phyloP scores from a whole-genome alignment of 2,888 invertebrate species.

The Ormyrus rosae region DNA sequence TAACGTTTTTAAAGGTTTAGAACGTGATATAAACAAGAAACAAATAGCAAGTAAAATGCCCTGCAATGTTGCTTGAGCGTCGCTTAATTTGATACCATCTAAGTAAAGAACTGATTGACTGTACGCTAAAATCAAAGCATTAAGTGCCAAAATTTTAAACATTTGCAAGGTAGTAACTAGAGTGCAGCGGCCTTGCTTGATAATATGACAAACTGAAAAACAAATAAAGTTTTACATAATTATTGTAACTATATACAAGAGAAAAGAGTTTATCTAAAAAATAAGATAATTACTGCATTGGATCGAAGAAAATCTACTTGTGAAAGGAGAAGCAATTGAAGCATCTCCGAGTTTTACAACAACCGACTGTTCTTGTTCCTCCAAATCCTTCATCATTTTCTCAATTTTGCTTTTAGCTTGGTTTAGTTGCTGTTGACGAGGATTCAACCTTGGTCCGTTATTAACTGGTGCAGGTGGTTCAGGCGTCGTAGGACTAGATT shows the following conservation, averaged over 20 bases:
- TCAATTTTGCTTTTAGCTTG: constrained; percentile 78
- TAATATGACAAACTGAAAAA: constrained; percentile 95
- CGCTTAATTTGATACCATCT: constrained; percentile 98
- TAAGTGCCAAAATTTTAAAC: constrained; percentile 99
- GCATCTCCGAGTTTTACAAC: constrained; percentile 98
- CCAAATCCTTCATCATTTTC: constrained; percentile 88
- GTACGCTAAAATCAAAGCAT: constrained; percentile 98
- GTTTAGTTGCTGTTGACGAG: constrained; percentile 64
- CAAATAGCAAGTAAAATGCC: constrained; percentile 96
- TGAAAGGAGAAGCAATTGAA: constrained; percentile 99
- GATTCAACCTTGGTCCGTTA: constrained; percentile 60
- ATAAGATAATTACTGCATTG: constrained; percentile 86
- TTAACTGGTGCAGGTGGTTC: constrained; percentile 66
- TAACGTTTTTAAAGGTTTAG: constrained; percentile 95
- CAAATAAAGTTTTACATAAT: background rate
- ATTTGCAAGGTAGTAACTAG: constrained; percentile 99
- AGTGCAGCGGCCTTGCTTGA: constrained; percentile 99
- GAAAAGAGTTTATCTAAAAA: constrained; percentile 29
- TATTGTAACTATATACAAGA: background rate
- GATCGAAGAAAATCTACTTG: constrained; percentile 96
- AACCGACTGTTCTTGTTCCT: constrained; percentile 90
- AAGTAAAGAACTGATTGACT: constrained; percentile 96
- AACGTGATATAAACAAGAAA: constrained; percentile 98
- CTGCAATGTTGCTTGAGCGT: constrained; percentile 98
- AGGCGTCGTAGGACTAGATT: constrained; percentile 52